phyloP scores from a whole-genome alignment of 2,888 invertebrate species.

The Conistra vaccinii region DNA sequence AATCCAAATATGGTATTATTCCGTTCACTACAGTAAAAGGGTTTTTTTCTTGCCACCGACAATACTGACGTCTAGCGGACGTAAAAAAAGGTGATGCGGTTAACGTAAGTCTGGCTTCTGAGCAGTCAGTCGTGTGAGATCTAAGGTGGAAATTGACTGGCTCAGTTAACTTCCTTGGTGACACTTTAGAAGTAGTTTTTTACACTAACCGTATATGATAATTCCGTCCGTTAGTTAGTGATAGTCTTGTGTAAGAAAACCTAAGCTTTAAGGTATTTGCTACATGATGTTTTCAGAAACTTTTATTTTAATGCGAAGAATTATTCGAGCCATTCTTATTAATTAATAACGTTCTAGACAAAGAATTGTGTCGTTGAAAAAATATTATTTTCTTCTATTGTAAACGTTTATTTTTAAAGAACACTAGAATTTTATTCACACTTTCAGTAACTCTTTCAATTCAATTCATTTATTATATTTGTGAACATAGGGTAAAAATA shows the following conservation, averaged over 20 bases:
- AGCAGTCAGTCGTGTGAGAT: slow-evolving; percentile 20
- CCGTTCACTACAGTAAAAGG: slow-evolving; percentile 14
- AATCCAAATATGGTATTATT: slow-evolving; percentile 58
- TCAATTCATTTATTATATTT: too few relatives aligned
- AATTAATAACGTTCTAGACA: too few relatives aligned
- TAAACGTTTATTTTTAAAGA: background rate
- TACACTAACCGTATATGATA: slow-evolving; percentile 5
- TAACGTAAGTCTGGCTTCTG: slow-evolving; percentile 25
- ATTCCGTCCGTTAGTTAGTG: slow-evolving; percentile 3
- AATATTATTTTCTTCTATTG: background rate
- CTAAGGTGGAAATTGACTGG: slow-evolving; percentile 18
- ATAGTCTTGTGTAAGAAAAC: background rate
- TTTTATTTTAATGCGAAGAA: too few relatives aligned
- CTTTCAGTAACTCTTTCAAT: slow-evolving; percentile 1
- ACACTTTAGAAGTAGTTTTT: background rate
- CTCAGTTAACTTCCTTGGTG: slow-evolving; percentile 34
- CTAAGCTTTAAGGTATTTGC: background rate
- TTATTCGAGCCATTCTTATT: background rate
- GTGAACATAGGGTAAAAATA: too few relatives aligned
- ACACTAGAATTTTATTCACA: background rate
- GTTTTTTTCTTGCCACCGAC: slow-evolving; percentile 34
- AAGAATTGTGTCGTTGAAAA: background rate
- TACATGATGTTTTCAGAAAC: background rate
- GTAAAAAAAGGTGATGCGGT: slow-evolving; percentile 37
- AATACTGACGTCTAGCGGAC: slow-evolving; percentile 24